Base-by-base conservation (phyloP, 1,140 invertebrate species). In the Zaprionus gabonicus region DNA sequence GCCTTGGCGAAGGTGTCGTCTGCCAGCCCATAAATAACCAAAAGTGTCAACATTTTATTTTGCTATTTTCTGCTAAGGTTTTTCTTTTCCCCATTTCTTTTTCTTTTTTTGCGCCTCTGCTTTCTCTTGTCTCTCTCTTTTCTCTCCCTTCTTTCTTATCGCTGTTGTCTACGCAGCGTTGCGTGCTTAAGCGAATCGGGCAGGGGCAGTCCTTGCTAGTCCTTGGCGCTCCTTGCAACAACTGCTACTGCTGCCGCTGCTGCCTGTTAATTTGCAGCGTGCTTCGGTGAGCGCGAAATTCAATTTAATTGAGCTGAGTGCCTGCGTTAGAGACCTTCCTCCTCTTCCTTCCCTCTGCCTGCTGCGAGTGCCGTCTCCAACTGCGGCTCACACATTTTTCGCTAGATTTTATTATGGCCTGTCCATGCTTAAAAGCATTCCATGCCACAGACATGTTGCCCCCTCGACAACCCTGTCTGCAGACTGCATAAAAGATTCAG, bases 41-140 rank as follows among this genome's bases (percentile, higher is more conserved):
- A 90, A 90, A 90, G 85, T 90, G 85, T 90, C 85, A 90, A 90
- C 85, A 90, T 90, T 91, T 88, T 88, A 88, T 88, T 90, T 87
- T 90, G 85, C 85, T 88, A 88, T 88, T 88, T 88, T 84, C 78
- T 76, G 79, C 81, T 65, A 71, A 80, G 78, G 71, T 74, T 80
- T 28, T 41, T 36, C 25, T 31, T n/a, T 31, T 58, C 6, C 31
- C 25, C n/a, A 7, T 25, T 31, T 28, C 25, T 55, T 44, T 13
- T 23, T 23, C 1, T 41, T 17, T 4, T 60, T 10, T 63, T 59
- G 44, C 41, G 25, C 4, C 49, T 44, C n/a, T 15, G 4, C 23
- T 36, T 13, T 38, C 36, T 55, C 63, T 27, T 28, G 20, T 20
- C 9, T 20, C 41, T 34, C n/a, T 36, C 1, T 57, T 23, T 28